These are phyloP conservation scores for Cyrtonyx montezumae DNA, from an alignment of 2,113 vertebrate genomes.

Conservation along the genomic window DNA sequence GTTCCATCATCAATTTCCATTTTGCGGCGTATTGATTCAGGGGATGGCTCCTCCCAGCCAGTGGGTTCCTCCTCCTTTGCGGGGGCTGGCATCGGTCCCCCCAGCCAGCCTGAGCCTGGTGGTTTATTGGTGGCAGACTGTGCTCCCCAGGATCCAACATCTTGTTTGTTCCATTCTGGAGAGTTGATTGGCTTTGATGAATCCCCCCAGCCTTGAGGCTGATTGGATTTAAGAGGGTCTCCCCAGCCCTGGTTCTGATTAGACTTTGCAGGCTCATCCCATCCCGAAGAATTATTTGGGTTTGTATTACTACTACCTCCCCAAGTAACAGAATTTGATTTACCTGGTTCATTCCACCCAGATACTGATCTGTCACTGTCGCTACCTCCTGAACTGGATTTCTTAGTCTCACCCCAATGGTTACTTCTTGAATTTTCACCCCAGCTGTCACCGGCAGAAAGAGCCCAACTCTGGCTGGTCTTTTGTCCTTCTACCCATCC, in stretches of 20 bases:
- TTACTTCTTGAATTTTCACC: conserved; percentile 81
- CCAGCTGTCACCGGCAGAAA: conserved; percentile 80
- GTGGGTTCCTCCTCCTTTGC: conserved; percentile 88
- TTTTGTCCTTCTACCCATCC: conserved; percentile 82
- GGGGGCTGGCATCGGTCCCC: conserved; percentile 86
- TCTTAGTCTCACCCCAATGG: conserved; percentile 92
- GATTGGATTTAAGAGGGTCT: conserved; percentile 81
- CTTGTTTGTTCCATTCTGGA: conserved; percentile 92
- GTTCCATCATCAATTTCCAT: conserved; percentile 99
- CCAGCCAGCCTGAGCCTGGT: conserved; percentile 86
- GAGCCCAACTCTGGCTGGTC: conserved; percentile 81
- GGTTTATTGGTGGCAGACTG: conserved; percentile 71
- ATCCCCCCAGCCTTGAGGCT: conserved; percentile 87
- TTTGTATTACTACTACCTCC: conserved; percentile 80
- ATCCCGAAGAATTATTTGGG: conserved; percentile 78
- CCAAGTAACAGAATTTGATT: conserved; percentile 88
- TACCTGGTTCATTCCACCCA: conserved; percentile 89
- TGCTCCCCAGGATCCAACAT: conserved; percentile 84
- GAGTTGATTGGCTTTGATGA: conserved; percentile 80
- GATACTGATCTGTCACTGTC: conserved; percentile 92
- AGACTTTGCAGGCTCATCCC: conserved; percentile 84
- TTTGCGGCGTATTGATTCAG: conserved; percentile 92
- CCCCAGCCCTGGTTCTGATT: conserved; percentile 89
- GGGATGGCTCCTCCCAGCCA: conserved; percentile 98
- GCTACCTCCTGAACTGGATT: conserved; percentile 86